Evolutionary conservation across 1,140 invertebrate species (phyloP).

Genomic region (Acromyrmex echinatior): DNA sequence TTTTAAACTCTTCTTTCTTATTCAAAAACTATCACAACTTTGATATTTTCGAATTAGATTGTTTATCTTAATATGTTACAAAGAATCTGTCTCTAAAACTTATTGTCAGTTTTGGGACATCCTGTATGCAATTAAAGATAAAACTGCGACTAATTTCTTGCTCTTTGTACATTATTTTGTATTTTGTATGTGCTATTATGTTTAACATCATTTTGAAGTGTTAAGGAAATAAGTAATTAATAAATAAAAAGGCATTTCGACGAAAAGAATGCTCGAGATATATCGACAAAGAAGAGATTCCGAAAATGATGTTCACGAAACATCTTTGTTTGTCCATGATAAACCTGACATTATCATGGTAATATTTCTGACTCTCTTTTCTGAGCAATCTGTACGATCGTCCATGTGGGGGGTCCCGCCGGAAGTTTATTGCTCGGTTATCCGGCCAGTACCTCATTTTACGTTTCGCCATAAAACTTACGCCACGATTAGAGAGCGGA

Average conservation of each 20-base stretch:
- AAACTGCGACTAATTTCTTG: background rate
- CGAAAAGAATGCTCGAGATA: background rate
- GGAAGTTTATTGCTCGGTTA: conserved; percentile 72
- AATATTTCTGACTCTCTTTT: conserved; percentile 34
- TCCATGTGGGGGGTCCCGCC: conserved; percentile 17
- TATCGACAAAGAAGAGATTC: background rate
- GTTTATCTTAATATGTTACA: no score
- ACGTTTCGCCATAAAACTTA: conserved; percentile 59
- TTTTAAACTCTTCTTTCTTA: no score
- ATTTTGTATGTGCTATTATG: background rate
- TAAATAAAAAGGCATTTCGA: background rate
- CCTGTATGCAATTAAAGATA: background rate
- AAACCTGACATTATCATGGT: conserved; percentile 29
- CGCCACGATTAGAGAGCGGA: background rate
- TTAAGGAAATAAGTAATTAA: background rate
- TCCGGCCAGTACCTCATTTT: conserved; percentile 66
- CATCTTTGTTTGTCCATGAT: conserved; percentile 35
- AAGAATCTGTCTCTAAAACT: no score
- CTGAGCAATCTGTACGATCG: conserved; percentile 33
- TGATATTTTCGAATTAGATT: no score
- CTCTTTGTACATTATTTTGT: background rate
- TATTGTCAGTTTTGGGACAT: no score
- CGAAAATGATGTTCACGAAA: conserved; percentile 39
- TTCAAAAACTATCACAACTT: no score
- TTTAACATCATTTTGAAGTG: background rate